phyloP scores from a whole-genome alignment of 2,888 invertebrate species.

The Rhagonycha fulva region DNA sequence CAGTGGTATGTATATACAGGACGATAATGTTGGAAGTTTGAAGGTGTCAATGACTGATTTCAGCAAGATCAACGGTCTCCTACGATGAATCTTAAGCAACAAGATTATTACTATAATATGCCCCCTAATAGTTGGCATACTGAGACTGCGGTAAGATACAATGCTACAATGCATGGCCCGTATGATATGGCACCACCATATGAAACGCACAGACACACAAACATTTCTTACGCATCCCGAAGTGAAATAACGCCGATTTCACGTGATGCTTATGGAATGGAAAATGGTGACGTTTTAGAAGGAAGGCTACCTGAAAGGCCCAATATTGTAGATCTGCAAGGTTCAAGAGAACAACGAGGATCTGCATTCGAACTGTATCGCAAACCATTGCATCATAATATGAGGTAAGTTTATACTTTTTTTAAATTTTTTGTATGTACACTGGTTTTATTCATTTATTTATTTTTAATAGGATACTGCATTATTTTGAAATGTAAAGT shows the following conservation, averaged over 20 bases:
- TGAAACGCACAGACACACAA: constrained; percentile 51
- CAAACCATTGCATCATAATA: constrained; percentile 84
- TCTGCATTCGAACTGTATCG: constrained; percentile 95
- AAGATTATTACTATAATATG: constrained; percentile 52
- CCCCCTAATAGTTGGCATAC: constrained; percentile 39
- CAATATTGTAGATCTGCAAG: constrained; percentile 69
- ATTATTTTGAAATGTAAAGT: constrained; percentile 45
- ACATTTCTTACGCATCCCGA: constrained; percentile 53
- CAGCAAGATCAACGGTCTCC: constrained; percentile 48
- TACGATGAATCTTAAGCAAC: constrained; percentile 44
- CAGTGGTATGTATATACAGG: constrained; percentile 47
- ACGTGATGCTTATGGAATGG: constrained; percentile 42
- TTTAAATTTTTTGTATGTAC: constrained; percentile 43
- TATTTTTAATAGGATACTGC: constrained; percentile 43
- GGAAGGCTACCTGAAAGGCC: constrained; percentile 44
- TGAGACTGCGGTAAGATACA: constrained; percentile 47
- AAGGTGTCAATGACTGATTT: background rate
- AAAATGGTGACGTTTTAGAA: constrained; percentile 40
- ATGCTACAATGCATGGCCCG: constrained; percentile 46
- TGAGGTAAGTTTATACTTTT: constrained; percentile 63
- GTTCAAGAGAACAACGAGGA: constrained; percentile 86
- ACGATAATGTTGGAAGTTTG: background rate
- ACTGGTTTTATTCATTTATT: constrained; percentile 44
- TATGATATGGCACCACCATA: constrained; percentile 53
- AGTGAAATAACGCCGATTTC: constrained; percentile 53